Percentiles rank a stretch among this genome's conserved stretches.
These are phyloP conservation scores for Hemitrygon akajei DNA, from an alignment of 2,797 vertebrate genomes.

Conservation along the genomic window DNA sequence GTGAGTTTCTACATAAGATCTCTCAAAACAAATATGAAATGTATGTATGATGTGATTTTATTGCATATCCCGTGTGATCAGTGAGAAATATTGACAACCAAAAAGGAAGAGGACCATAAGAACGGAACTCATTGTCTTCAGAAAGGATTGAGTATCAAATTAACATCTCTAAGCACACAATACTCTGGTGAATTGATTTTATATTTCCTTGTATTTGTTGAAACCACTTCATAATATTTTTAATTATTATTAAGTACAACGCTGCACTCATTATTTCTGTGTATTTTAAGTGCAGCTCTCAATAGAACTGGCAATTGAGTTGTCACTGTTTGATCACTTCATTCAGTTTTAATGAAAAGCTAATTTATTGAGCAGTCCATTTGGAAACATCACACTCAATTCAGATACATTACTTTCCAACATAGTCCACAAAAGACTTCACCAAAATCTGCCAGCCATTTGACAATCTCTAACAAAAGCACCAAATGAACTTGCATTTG, in stretches of 20 bases:
- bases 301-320: background rate
- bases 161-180: background rate
- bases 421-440: background rate
- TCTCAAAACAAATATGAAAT: background rate
- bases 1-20: background rate
- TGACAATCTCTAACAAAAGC: background rate
- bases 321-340: background rate
- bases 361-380: background rate
- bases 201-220: background rate
- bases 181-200: background rate
- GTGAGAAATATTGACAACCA: background rate
- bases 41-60: background rate
- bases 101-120: background rate
- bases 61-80: background rate
- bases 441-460: background rate
- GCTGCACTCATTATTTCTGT: background rate
- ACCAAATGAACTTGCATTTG: background rate
- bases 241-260: background rate
- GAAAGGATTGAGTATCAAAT: background rate
- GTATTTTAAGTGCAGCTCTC: background rate
- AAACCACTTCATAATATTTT: background rate
- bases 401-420: background rate
- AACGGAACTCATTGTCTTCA: background rate
- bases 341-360: conserved; percentile 12
- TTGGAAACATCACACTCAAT: conserved; percentile 16